These are phyloP conservation scores for Phylloscopus trochiloides DNA, from an alignment of 2,113 vertebrate species.

Conservation along the genomic window DNA sequence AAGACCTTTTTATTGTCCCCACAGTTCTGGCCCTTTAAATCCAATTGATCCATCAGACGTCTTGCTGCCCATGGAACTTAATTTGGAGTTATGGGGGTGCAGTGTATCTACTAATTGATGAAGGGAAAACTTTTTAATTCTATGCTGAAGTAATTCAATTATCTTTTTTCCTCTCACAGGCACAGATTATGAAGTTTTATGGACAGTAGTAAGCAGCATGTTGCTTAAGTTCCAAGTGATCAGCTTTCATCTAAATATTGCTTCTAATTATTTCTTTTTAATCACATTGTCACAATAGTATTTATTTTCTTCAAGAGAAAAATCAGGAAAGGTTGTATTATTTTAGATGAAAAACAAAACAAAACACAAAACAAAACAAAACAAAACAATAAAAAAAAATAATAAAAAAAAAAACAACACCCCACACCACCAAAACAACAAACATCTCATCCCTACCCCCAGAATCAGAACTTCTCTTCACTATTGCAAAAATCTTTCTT, in stretches of 20 bases:
- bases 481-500: background rate
- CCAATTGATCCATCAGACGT: background rate
- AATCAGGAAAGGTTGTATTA: background rate
- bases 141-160: background rate
- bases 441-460: rapidly evolving
- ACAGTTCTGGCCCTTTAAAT: background rate
- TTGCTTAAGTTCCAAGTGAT: background rate
- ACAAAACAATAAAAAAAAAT: background rate
- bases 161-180: background rate
- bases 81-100: background rate
- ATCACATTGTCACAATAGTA: background rate
- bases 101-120: background rate
- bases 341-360: background rate
- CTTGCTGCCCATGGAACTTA: background rate
- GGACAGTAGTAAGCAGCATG: rapidly evolving
- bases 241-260: background rate
- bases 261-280: background rate
- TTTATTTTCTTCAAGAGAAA: background rate
- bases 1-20: background rate
- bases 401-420: background rate
- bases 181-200: background rate
- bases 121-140: background rate
- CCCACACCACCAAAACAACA: too few species aligned
- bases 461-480: background rate
- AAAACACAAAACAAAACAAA: background rate